Evolutionary conservation across 2,113 vertebrate species (phyloP), one percentile per base, ranked within the genome.

Genomic region (Azemiops feae): DNA sequence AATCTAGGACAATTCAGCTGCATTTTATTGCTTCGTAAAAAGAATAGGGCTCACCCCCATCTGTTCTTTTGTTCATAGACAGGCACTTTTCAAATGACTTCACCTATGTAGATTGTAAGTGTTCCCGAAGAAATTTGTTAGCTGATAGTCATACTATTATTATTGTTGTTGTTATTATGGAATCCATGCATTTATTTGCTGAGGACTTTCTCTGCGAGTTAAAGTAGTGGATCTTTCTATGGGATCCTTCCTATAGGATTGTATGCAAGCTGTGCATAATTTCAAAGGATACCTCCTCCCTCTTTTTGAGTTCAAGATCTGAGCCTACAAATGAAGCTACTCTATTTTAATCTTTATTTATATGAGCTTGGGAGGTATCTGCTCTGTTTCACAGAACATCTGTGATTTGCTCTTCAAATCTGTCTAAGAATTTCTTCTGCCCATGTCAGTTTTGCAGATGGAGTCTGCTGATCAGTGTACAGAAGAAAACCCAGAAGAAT

Each of bases 81-180:
- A 98, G 98, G 98, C 97, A 98, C 97, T 98, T 98, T 86, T 97
- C 93, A 97, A 96, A 96, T 96, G 96, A 94, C 97, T 96, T 97
- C 93, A 96, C 93, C 95, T 97, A 92, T 95, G 93, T 96, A 96
- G 34, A 81, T 81, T 81, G 18, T 81, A 81, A 81, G 18, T 81
- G 74, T 81, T 81, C 74, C 74, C 18, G 74, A 81, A 81, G 18
- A 81, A 96, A 97, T 58, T 93, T 88, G 52, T 92, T 96, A 97
- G 92, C 95, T 86, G 85, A 92, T 95, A 93, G 86, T 93, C 8
- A 89, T 94, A 91, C n/a, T 16, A 27, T 43, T n/a, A 5, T 22
- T n/a, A n/a, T n/a, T 23, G 25, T 22, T 22, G 30, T 87, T 57
- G 34, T 25, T n/a, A 9, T 85, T 54, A 47, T n/a, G 45, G 39